Base-by-base conservation (phyloP, 92 coral and sea anemone genomes). In the Pocillopora grandis region DNA sequence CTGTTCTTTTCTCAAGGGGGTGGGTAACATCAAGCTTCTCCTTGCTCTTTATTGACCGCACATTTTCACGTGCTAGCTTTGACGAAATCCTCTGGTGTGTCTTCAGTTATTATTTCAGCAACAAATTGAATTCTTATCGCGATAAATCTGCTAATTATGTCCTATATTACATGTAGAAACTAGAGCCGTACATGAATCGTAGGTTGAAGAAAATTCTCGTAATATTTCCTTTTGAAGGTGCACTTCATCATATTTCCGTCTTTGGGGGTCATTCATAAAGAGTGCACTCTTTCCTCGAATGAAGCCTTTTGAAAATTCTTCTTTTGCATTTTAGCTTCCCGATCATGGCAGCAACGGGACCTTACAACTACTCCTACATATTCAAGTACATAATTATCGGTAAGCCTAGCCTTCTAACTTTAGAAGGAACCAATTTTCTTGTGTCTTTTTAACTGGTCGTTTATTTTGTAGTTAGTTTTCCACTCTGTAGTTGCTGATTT, bases 351-450 rank as follows among this genome's bases (percentile, higher is more conserved):
- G 99, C 99, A 18, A 97, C 99, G 78, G 99, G 99, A 80, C 99
- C 99, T 52, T 97, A 97, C 86, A 97, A 97, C 88, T 97, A 97
- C 86, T 97, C 99, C 59, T 97, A 97, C 77, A 97, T 97, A 65
- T 97, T 97, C 95, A 97, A 97, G 83, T 97, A 97, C 91, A 97
- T 97, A 87, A 97, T 97, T 9, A 97, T 97, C 88, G 99, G 99
- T 97, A 80, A 89, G 99, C 17, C 19, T 16, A 27, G 49, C 5
- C 2, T 2, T 16, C 11, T 48, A 21, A 27, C 7, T 67, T 10
- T 23, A 20, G 2, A 59, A 69, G 36, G 17, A 58, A 31, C 58
- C 75, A 23, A 58, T 3, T 58, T 80, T 80, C 35, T 11, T 12
- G 58, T 55, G 18, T 36, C 57, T 71, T 12, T 7, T 13, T 72